Percentiles rank a stretch among this genome's conserved stretches.
Conservation (phyloP, 2,888 invertebrate genomes). For the Ectemnius cavifrons region DNA sequence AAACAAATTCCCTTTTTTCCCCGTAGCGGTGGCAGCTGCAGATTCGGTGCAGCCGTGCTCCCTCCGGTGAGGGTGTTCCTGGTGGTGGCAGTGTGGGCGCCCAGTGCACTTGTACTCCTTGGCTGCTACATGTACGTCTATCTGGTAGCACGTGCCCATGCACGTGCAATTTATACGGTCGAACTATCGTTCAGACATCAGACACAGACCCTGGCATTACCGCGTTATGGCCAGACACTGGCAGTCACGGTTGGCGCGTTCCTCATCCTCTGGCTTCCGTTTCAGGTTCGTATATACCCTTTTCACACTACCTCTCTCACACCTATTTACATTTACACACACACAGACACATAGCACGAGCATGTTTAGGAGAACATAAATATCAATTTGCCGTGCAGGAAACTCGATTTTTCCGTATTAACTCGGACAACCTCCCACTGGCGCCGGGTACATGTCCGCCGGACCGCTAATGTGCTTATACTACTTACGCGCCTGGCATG, state of each 20-base stretch:
- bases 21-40: conserved; percentile 77
- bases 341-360: neutral
- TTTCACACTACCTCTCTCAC: neutral
- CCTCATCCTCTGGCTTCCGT: conserved; percentile 82
- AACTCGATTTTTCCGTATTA: conserved; percentile 17
- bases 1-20: conserved; percentile 40
- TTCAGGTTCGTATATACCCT: conserved; percentile 78
- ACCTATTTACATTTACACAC: neutral
- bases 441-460: neutral
- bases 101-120: conserved; percentile 81
- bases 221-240: conserved; percentile 82
- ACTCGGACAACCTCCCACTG: neutral
- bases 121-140: conserved; percentile 83
- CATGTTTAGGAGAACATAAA: conserved; percentile 6
- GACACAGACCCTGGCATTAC: conserved; percentile 77
- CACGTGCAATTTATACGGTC: conserved; percentile 82
- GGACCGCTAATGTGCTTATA: conserved; percentile 18
- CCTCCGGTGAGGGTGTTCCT: conserved; percentile 81
- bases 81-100: conserved; percentile 82
- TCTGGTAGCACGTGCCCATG: conserved; percentile 82
- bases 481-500: conserved; percentile 16
- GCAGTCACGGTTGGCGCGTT: conserved; percentile 83
- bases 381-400: conserved; percentile 12
- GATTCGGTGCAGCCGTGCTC: conserved; percentile 79
- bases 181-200: conserved; percentile 80